Evolutionary conservation across 1,140 invertebrate genomes (phyloP).

Genomic region (Contarinia nasturtii): DNA sequence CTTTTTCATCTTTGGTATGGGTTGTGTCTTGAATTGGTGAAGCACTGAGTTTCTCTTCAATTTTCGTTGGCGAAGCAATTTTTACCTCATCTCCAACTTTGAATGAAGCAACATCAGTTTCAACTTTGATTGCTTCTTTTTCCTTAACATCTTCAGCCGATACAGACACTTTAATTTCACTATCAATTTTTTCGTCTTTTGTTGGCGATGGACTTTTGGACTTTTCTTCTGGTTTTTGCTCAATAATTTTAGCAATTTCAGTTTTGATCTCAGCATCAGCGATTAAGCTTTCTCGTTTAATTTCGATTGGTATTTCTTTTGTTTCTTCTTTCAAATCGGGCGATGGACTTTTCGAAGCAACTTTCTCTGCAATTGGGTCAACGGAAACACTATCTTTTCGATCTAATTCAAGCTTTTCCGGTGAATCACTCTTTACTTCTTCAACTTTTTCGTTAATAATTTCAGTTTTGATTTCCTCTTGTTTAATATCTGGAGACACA

Average conservation of each 20-base stretch:
- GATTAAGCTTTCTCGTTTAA: too few relatives aligned
- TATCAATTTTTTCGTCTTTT: not conserved
- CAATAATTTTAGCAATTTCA: conserved; percentile 2
- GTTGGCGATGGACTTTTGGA: conserved; percentile 2
- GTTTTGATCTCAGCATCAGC: not conserved
- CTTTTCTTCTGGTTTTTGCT: conserved; percentile 1
- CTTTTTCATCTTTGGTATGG: not conserved
- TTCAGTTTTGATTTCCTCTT: too few relatives aligned
- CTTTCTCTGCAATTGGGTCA: conserved; percentile 7
- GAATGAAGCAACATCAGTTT: too few relatives aligned
- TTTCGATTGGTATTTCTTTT: not conserved
- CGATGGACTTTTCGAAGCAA: conserved; percentile 10
- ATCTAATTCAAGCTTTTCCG: conserved; percentile 5
- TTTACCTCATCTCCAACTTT: not conserved
- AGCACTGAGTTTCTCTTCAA: not conserved
- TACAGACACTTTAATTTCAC: too few relatives aligned
- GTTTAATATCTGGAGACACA: too few relatives aligned
- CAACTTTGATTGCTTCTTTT: too few relatives aligned
- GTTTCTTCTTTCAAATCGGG: conserved; percentile 17
- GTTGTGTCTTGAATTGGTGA: not conserved
- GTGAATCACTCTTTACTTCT: conserved; percentile 10
- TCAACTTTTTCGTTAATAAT: conserved; percentile 4
- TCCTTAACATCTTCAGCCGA: too few relatives aligned
- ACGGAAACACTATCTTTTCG: conserved; percentile 4
- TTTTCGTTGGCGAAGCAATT: not conserved